Evolutionary conservation across 2,888 invertebrate genomes (phyloP), one percentile per base, ranked within the genome.

Genomic region (Pachycephus smyrnensis): DNA sequence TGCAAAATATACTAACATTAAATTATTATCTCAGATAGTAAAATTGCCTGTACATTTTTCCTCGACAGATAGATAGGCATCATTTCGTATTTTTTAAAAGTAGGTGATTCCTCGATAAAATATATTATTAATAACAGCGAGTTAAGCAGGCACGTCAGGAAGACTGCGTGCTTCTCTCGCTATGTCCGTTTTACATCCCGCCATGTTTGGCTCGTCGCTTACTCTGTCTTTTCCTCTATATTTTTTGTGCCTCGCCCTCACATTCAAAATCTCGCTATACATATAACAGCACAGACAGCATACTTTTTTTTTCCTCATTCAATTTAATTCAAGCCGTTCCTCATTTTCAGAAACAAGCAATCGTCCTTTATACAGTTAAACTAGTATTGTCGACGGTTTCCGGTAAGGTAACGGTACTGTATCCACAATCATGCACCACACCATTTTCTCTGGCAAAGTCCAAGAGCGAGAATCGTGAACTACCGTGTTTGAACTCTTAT

Each of bases 1-100:
- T 89, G 89, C 88, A 88, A 89, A 89, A 89, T 89, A 88, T 88
- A 88, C 86, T 88, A 84, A 87, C 85, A 87, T 87, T 86, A 86
- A 88, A 88, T 87, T 87, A 88, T 86, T 76, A 82, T 81, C 84
- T 86, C 79, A 84, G 84, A 84, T 87, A 84, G 80, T 84, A 85
- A 88, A 86, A 86, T 86, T 85, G 84, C 82, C 86, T 86, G 84
- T 86, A 87, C 85, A 87, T 84, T 85, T 83, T 85, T 76, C 37
- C 82, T 85, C 76, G 82, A 83, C 87, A 84, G 77, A 82, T 84
- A 80, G 78, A 84, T 83, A 81, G 80, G 80, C 74, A 79, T 83
- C 78, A 23, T 40, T 40, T 40, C 40, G 23, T 40, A 40, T 80
- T 85, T 76, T 82, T 82, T 82, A 83, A 81, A 82, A 84, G 80